Base-by-base conservation (phyloP, 2,797 vertebrate genomes). In the Phoxinus dragarum region DNA sequence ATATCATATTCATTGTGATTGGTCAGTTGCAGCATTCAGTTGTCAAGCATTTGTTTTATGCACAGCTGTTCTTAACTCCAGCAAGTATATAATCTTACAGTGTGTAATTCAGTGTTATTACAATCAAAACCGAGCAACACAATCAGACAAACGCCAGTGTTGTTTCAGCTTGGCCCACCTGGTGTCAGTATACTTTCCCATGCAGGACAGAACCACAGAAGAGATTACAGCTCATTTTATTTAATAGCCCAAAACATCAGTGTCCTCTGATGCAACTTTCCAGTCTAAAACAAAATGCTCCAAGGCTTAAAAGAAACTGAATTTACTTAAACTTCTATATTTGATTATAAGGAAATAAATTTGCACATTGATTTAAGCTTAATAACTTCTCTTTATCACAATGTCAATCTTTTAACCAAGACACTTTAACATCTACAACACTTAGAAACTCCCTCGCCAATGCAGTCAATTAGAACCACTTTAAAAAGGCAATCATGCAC, bases 401-500 rank as follows among this genome's bases (percentile, higher is more conserved):
- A 73, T 19, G 44, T 12, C 54, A 73, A 49, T 74, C 14, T 64
- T 5, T 82, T 82, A 82, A 59, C 40, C 4, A 71, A 34, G 10
- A 84, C 31, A 67, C 21, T 69, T 78, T 40, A 52, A 73, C 9
- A 80, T 52, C n/a, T 34, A 34, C 56, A 80, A 81, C n/a, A n/a
- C 17, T 3, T 17, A 79, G 77, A 72, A 83, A n/a, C 12, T 27
- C 12, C 49, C 4, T 81, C 12, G 1, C 68, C 42, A 54, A 31
- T 31, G 66, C n/a, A 38, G 36, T 27, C 74, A 80, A 59, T 31
- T 54, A 83, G 27, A 47, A 2, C 9, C 3, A 11, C 47, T 52
- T 80, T 36, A 86, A 71, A 61, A 49, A n/a, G 34, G 19, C 36
- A 74, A 84, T 10, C 81, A 84, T 82, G 68, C 68, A 75, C 47